Base-by-base conservation (phyloP, 2,888 invertebrate species). In the Cryptophagus acutangulus region DNA sequence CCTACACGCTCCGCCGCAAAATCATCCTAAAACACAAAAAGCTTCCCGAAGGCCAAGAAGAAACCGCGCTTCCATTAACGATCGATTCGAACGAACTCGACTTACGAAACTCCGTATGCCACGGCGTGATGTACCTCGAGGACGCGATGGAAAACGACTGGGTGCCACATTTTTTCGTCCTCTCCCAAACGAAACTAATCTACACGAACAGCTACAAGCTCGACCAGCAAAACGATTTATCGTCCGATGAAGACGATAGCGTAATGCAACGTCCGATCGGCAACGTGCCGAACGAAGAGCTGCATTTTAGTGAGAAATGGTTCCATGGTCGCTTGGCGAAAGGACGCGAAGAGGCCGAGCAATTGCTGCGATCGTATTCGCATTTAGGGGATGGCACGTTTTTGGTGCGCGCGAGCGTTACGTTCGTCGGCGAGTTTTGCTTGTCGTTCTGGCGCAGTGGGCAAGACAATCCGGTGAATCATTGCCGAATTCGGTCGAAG, bases 361-460 rank as follows among this genome's bases (percentile, higher is more conserved):
- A 81, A 49, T 75, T 90, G 18, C 68, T 94, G 6, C 75, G 79
- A 39, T 76, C 79, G 3, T 89, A 91, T 63, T 77, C 89, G 0
- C 78, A 86, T 63, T 73, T 92, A 2, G 92, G 92, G 0, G 91
- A 93, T 63, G 94, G 93, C 0, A 91, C 92, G 0, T 94, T 94
- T 66, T 74, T 94, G 17, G 95, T 96, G 1, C 75, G 95, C 17
- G 90, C 92, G 55, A 93, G 94, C 63, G 92, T 92, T 16, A 95
- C 94, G 0, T 95, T 95, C 70, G 90, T 94, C 1, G 95, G 95
- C 0, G 95, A 95, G 67, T 95, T 93, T 64, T 92, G 93, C 46
- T 72, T 96, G 16, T 95, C 94, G 0, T 95, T 96, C 71, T 91
- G 90, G 93, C 77, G 93, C 9, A 82, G 85, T 55, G 87, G 86